Evolutionary conservation across 2,797 vertebrate species (phyloP).

Genomic region (Gouania willdenowi): DNA sequence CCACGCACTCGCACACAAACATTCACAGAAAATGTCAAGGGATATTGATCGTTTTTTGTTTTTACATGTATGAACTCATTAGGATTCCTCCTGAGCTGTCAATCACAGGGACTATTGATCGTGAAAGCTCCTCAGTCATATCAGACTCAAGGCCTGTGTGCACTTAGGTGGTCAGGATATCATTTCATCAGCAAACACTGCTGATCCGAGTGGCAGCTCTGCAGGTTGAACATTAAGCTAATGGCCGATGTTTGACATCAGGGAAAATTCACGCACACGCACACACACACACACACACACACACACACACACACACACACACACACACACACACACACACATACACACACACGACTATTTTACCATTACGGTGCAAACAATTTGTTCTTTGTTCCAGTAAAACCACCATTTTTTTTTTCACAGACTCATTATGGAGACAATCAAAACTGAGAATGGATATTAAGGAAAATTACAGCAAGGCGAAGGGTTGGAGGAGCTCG

Average conservation of each 20-base stretch:
- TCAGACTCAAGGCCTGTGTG: slow-evolving; percentile 25
- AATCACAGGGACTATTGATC: slow-evolving; percentile 54
- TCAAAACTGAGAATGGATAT: too few relatives aligned
- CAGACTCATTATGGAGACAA: too few relatives aligned
- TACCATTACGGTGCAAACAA: too few relatives aligned
- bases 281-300: too few relatives aligned
- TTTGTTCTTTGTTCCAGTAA: too few relatives aligned
- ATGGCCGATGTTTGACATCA: slow-evolving; percentile 18
- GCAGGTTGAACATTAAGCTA: slow-evolving; percentile 38
- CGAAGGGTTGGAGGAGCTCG: slow-evolving; percentile 6
- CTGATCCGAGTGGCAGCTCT: slow-evolving; percentile 20
- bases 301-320: too few relatives aligned
- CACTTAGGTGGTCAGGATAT: slow-evolving; percentile 24
- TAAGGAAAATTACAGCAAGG: too few relatives aligned
- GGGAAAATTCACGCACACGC: slow-evolving; percentile 1
- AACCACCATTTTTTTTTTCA: too few relatives aligned
- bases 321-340: too few relatives aligned
- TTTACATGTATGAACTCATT: slow-evolving; percentile 21
- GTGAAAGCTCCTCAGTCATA: slow-evolving; percentile 6
- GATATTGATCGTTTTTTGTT: slow-evolving; percentile 35
- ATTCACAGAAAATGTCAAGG: slow-evolving; percentile 50
- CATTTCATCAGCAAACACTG: slow-evolving; percentile 56
- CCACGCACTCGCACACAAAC: background rate
- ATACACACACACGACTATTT: too few relatives aligned
- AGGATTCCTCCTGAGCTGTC: slow-evolving; percentile 27